A percentile compares a stretch with the other conserved stretches of the same genome.
These are phyloP conservation scores for Aegotheles bennettii DNA, from an alignment of 2,113 vertebrate species.

Conservation along the genomic window DNA sequence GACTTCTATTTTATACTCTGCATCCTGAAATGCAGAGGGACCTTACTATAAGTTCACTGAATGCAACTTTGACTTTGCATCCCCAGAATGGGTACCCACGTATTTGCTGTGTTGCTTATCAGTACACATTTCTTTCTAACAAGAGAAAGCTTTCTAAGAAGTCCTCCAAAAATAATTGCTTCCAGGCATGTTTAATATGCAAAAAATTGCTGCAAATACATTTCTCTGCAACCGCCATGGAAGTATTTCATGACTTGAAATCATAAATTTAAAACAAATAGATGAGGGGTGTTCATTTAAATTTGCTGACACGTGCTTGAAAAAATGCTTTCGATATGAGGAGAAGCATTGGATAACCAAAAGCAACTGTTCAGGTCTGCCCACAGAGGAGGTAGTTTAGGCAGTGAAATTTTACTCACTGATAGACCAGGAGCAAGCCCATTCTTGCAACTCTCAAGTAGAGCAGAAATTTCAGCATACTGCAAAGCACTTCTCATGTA, in stretches of 20 bases:
- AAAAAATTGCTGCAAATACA: neutral
- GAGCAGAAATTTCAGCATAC: neutral
- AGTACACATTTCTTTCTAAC: neutral
- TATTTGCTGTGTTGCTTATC: neutral
- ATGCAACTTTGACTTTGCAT: neutral
- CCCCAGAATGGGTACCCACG: neutral
- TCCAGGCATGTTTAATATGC: neutral
- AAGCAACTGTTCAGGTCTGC: constrained; percentile 12
- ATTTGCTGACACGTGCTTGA: neutral
- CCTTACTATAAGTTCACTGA: neutral
- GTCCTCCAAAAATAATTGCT: neutral
- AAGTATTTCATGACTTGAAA: neutral
- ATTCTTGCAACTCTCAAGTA: neutral
- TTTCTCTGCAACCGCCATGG: neutral
- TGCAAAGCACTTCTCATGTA: accelerated
- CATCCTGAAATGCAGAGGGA: neutral
- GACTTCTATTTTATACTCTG: neutral
- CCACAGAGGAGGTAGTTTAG: neutral
- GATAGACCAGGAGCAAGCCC: neutral
- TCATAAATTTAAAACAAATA: neutral
- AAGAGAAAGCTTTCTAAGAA: neutral
- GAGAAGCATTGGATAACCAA: neutral
- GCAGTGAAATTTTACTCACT: constrained; percentile 7
- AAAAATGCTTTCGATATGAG: neutral
- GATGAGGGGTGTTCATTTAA: neutral